phyloP scores from a whole-genome alignment of 2,888 invertebrate species.

The Metacarcinus magister region DNA sequence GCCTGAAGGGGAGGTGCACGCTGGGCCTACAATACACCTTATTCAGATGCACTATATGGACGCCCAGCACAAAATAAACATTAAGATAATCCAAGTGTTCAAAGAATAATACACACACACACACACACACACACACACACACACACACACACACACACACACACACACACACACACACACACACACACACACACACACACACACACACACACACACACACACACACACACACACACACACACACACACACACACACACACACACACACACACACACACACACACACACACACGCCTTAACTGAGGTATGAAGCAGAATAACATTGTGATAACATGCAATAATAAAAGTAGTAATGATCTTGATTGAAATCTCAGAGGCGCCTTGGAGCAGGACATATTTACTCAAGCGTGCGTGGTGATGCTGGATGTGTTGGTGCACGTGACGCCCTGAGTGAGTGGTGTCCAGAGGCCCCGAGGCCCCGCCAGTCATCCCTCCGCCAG shows the following conservation, averaged over 20 bases:
- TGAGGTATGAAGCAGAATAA: background rate
- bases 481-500: conserved; percentile 9
- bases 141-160: no score
- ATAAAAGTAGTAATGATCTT: background rate
- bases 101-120: background rate
- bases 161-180: background rate
- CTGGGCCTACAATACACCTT: background rate
- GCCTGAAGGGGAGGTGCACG: conserved; percentile 35
- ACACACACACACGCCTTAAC: background rate
- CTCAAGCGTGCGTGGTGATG: background rate
- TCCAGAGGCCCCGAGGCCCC: background rate
- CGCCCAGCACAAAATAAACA: background rate
- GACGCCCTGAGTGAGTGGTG: conserved; percentile 29
- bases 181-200: background rate
- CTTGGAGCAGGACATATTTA: background rate
- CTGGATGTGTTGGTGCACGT: conserved; percentile 12
- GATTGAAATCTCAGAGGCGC: background rate
- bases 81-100: background rate
- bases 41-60: conserved; percentile 23
- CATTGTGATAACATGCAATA: background rate
- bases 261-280: background rate
- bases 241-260: no score
- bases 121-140: conserved; percentile 1
- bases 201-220: background rate
- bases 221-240: background rate